A percentile compares a stretch with the other conserved stretches of the same genome.
Evolutionary conservation across 1,140 invertebrate genomes (phyloP).

Genomic region (Apis dorsata): DNA sequence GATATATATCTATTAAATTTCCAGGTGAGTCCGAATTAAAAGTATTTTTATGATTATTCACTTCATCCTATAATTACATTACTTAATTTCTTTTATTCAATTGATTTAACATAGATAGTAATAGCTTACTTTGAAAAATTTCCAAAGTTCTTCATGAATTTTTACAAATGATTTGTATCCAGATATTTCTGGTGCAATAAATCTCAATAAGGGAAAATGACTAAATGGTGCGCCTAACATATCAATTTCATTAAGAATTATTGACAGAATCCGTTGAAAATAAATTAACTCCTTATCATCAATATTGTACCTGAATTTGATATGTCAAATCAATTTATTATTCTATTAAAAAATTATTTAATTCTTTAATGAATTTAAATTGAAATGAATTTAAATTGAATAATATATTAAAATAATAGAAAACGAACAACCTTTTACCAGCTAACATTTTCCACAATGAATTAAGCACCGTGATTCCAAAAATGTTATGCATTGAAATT

Average conservation of each 20-base stretch:
- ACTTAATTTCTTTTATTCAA: background rate
- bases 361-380: background rate
- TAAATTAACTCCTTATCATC: constrained; percentile 85
- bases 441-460: constrained; percentile 94
- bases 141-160: constrained; percentile 86
- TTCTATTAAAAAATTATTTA: background rate
- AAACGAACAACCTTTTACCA: constrained; percentile 81
- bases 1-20: constrained; percentile 93
- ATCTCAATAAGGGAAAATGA: constrained; percentile 88
- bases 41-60: constrained; percentile 86
- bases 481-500: constrained; percentile 85
- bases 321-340: background rate
- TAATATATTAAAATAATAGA: background rate
- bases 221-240: constrained; percentile 89
- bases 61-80: constrained; percentile 80
- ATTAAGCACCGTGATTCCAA: constrained; percentile 89
- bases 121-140: constrained; percentile 82
- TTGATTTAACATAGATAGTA: background rate
- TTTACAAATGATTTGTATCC: constrained; percentile 88
- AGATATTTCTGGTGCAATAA: constrained; percentile 86
- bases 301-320: constrained; percentile 81
- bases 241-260: constrained; percentile 86
- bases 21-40: constrained; percentile 84
- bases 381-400: background rate
- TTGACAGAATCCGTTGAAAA: constrained; percentile 85